Conservation (phyloP, 2,113 vertebrate genomes). For the Burhinus oedicnemus region DNA sequence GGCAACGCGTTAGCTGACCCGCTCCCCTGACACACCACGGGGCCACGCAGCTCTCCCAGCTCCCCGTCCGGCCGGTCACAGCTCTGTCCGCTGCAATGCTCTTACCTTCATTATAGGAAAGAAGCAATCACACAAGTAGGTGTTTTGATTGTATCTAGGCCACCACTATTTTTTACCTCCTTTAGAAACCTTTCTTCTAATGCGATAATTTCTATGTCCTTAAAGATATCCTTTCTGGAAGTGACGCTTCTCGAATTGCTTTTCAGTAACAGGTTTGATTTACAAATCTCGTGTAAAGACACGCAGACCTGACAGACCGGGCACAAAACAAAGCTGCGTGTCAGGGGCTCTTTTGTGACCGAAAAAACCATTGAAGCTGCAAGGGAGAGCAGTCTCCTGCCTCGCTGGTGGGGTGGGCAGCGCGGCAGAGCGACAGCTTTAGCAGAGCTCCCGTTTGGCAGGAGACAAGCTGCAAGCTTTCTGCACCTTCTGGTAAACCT, state of each 20-base stretch:
- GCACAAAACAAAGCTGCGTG: background rate
- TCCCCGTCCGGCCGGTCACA: background rate
- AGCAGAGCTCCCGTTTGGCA: background rate
- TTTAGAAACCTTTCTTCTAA: conserved; percentile 23
- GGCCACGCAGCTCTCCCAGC: rapidly evolving
- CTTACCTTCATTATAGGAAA: background rate
- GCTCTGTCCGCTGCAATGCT: background rate
- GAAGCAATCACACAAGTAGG: background rate
- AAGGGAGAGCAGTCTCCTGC: background rate
- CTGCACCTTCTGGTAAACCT: background rate
- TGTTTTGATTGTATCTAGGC: conserved; percentile 35
- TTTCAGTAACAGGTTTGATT: background rate
- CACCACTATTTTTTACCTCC: background rate
- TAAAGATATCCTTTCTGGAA: background rate
- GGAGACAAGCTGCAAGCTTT: background rate
- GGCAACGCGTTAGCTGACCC: background rate
- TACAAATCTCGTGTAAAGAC: background rate
- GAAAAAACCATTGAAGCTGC: background rate
- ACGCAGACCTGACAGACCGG: rapidly evolving
- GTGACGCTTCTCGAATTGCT: background rate
- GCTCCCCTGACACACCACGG: rapidly evolving
- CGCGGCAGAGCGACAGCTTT: background rate
- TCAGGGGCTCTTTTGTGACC: background rate
- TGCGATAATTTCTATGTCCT: background rate
- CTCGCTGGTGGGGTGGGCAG: background rate